Conservation (phyloP, 2,113 vertebrate genomes). For the Planiliza haematocheilus region DNA sequence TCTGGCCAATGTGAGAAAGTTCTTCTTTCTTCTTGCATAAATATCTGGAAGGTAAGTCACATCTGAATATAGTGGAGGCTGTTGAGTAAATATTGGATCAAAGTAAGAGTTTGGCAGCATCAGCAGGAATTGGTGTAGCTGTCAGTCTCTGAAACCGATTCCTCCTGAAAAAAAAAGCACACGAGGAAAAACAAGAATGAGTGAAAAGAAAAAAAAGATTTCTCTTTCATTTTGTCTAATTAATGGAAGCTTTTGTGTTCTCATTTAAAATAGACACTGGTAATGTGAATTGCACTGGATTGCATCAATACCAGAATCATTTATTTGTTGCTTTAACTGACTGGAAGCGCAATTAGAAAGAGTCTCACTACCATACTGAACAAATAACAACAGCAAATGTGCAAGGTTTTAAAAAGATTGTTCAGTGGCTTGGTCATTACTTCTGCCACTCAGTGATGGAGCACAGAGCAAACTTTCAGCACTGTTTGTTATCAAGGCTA, state of each 20-base stretch:
- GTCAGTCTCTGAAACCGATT: background rate
- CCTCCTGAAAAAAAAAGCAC: too few species aligned
- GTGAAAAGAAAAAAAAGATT: too few species aligned
- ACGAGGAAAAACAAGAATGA: too few species aligned
- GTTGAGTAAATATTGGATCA: constrained; percentile 29
- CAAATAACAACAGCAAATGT: constrained; percentile 21
- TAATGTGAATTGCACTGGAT: background rate
- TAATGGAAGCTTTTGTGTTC: background rate
- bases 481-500: too few species aligned
- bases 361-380: background rate
- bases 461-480: too few species aligned
- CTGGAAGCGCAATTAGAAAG: constrained; percentile 26
- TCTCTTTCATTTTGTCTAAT: background rate
- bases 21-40: constrained; percentile 11
- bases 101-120: background rate
- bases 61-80: constrained; percentile 21
- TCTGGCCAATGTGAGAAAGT: constrained; percentile 2
- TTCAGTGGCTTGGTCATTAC: constrained; percentile 10
- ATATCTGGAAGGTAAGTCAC: constrained; percentile 23
- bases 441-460: background rate
- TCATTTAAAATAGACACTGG: background rate
- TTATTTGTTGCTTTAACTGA: constrained; percentile 23
- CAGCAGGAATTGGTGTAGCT: background rate
- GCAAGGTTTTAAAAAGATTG: constrained; percentile 36
- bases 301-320: constrained; percentile 20